Evolutionary conservation across 2,797 vertebrate genomes (phyloP).

Genomic region (Acomys russatus): DNA sequence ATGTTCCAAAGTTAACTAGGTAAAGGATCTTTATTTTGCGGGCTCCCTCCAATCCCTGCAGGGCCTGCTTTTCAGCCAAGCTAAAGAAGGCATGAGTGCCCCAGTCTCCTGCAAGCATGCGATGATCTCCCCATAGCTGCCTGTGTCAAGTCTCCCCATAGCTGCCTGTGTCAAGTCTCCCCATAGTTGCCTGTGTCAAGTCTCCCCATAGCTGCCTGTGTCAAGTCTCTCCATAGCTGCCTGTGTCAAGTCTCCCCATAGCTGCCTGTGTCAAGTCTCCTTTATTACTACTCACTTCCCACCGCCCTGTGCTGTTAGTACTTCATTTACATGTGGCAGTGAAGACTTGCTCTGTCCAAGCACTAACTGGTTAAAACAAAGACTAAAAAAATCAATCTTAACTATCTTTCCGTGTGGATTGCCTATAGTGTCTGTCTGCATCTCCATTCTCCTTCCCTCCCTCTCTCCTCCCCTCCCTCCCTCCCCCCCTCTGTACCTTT

Average conservation of each 20-base stretch:
- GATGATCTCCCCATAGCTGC: neutral
- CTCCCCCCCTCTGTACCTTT: neutral
- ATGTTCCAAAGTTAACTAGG: neutral
- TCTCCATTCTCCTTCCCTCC: neutral
- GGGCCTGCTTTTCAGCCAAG: neutral
- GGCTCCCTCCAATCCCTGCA: no score
- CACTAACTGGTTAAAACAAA: neutral
- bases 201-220: no score
- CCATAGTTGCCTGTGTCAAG: no score
- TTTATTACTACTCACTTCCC: neutral
- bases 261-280: neutral
- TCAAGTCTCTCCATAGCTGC: no score
- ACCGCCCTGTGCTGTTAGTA: neutral
- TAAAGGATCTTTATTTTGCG: neutral
- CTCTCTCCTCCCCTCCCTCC: no score
- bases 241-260: no score
- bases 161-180: no score
- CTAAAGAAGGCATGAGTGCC: neutral
- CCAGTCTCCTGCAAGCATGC: neutral
- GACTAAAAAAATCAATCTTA: neutral
- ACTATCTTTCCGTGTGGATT: neutral
- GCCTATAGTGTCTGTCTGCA: neutral
- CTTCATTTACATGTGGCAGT: conserved; percentile 4
- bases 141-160: no score
- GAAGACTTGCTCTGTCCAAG: neutral